Base-by-base conservation (phyloP, 1,140 invertebrate genomes). In the Drosophila sp. region DNA sequence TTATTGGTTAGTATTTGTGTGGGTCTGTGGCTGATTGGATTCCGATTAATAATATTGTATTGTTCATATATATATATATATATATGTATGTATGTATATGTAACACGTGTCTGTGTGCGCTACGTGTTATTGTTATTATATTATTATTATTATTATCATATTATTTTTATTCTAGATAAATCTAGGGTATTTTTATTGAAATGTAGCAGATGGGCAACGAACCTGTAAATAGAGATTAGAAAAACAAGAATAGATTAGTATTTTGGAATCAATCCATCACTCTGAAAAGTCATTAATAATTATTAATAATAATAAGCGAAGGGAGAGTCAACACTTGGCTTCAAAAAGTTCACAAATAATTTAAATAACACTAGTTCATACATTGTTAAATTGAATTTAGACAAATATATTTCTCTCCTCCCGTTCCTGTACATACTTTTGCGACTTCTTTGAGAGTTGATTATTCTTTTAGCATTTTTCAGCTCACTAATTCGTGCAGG, bases 151-250 rank as follows among this genome's bases (percentile, higher is more conserved):
- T 64, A 76, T 76, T 70, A 64, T 78, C 72, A 75, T 55, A 72
- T 84, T 80, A 69, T 77, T 74, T 80, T 73, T 70, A 57, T 17
- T 60, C 23, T 50, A 50, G 44, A 50, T 50, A 50, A 50, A 27
- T 50, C 44, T 50, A 50, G 44, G 25, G 3, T 23, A 27, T 17
- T 50, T 50, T 27, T 50, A 50, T 8, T 50, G 23, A 50, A 50
- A 50, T 50, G 44, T 50, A 71, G 60, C 66, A 58, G 67, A 60
- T 80, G 41, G 77, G 61, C 82, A 86, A 85, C 82, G 78, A 85
- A 85, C 82, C 82, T 85, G 82, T 29, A 86, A 85, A 35, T 32
- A 78, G 5, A 56, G 6, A 69, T 10, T 25, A 41, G 0, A 11
- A 35, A 6, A 5, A 35, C 5, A 32, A 1, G 0, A 5, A 8